phyloP scores from a whole-genome alignment of 2,888 invertebrate species.

The Lasioglossum villosulum region DNA sequence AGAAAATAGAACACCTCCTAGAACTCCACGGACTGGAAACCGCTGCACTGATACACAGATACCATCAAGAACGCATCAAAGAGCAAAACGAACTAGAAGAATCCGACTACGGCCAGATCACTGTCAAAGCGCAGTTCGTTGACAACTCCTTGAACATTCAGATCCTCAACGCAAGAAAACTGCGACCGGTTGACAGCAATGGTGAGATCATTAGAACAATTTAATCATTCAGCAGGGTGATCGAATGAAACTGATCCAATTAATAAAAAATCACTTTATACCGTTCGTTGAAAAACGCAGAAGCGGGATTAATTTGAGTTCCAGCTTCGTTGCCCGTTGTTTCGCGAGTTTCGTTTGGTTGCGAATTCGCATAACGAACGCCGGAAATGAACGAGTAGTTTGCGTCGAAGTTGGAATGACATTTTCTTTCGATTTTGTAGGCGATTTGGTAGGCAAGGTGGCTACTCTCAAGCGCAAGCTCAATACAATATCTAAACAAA shows the following conservation, averaged over 20 bases:
- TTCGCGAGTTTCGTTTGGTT: background rate
- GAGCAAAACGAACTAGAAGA: conserved; percentile 89
- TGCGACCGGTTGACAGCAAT: conserved; percentile 94
- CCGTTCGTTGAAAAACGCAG: background rate
- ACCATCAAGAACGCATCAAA: conserved; percentile 87
- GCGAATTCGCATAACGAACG: background rate
- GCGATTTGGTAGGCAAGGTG: conserved; percentile 81
- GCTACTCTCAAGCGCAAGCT: conserved; percentile 82
- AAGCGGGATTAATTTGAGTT: background rate
- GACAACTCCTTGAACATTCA: conserved; percentile 91
- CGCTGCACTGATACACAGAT: conserved; percentile 93
- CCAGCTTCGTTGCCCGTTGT: conserved; percentile 4
- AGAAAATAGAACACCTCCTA: conserved; percentile 89
- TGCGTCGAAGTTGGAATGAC: conserved; percentile 48
- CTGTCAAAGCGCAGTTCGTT: conserved; percentile 90
- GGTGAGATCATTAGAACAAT: conserved; percentile 85
- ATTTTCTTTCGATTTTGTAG: conserved; percentile 79
- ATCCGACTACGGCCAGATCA: conserved; percentile 90
- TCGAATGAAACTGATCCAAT: background rate
- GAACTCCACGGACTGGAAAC: conserved; percentile 96
- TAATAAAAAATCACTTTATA: background rate
- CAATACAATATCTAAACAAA: conserved; percentile 81
- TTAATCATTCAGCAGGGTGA: background rate
- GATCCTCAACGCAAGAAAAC: conserved; percentile 95
- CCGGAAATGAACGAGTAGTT: conserved; percentile 31